Percentiles rank a stretch among this genome's conserved stretches.
Conservation (phyloP, 1,140 invertebrate species). For the Gonioctena quinquepunctata region DNA sequence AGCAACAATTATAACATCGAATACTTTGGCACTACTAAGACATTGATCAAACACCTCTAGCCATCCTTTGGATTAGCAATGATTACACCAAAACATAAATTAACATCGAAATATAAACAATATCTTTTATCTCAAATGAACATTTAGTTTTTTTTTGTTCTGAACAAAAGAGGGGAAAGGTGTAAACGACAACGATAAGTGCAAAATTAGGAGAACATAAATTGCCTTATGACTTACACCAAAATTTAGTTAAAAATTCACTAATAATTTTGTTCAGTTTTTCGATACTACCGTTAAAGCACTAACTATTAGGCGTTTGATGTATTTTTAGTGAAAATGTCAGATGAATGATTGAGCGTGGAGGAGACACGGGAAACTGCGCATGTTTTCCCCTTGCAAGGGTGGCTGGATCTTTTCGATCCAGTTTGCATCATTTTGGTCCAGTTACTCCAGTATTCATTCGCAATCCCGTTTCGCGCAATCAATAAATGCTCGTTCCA, state of each 20-base stretch:
- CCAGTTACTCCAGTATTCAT: not conserved
- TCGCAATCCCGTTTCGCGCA: not conserved
- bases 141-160: conserved; percentile 12
- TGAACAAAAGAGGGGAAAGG: conserved; percentile 35
- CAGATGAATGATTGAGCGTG: conserved; percentile 5
- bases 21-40: conserved; percentile 35
- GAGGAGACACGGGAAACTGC: conserved; percentile 7
- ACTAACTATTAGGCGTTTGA: conserved; percentile 14
- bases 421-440: conserved; percentile 27
- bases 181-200: conserved; percentile 48
- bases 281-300: conserved; percentile 30
- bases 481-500: conserved; percentile 27
- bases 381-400: conserved; percentile 21
- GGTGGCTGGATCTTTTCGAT: conserved; percentile 26
- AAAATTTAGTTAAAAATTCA: conserved; percentile 47
- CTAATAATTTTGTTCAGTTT: conserved; percentile 48
- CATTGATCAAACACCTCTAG: conserved; percentile 33
- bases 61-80: conserved; percentile 17
- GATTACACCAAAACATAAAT: conserved; percentile 33
- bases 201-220: conserved; percentile 44
- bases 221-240: conserved; percentile 42
- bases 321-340: conserved; percentile 1
- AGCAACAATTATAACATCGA: conserved; percentile 37
- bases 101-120: conserved; percentile 27
- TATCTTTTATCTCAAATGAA: conserved; percentile 9